These are phyloP conservation scores for Chelonoidis abingdonii DNA, from an alignment of 2,113 vertebrate species.

Conservation along the genomic window DNA sequence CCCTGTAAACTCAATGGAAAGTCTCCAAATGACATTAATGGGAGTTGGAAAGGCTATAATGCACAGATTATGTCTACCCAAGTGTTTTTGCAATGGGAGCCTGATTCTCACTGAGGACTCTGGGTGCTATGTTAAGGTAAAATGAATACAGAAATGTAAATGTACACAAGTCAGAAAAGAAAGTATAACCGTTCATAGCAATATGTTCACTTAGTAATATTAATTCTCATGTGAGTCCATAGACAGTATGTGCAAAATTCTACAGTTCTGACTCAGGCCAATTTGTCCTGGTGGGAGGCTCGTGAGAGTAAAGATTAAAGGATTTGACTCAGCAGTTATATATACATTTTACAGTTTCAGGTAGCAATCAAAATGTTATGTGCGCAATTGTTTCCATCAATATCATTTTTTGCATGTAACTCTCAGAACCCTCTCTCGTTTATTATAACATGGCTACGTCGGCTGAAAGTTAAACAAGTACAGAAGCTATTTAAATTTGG, in stretches of 20 bases:
- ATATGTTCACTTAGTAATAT: neutral
- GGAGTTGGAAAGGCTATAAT: neutral
- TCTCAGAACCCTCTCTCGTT: neutral
- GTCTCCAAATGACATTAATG: rapidly evolving
- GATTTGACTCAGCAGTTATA: neutral
- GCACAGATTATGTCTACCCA: rapidly evolving
- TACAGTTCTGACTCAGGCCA: neutral
- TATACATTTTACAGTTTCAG: neutral
- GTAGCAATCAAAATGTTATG: slow-evolving; percentile 2
- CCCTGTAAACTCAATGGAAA: neutral
- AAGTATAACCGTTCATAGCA: neutral
- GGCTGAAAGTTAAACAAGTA: neutral
- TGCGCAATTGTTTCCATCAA: neutral
- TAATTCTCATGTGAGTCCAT: neutral
- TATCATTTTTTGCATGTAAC: neutral
- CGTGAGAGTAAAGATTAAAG: neutral
- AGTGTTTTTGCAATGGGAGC: neutral
- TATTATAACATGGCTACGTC: neutral
- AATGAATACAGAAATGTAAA: neutral
- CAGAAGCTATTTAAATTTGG: neutral
- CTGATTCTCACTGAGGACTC: neutral
- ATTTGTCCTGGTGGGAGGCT: neutral
- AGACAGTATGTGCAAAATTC: neutral
- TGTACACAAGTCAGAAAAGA: neutral
- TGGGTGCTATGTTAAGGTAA: neutral